Base-by-base conservation (phyloP, 2,888 invertebrate genomes). In the Apodemia zela region DNA sequence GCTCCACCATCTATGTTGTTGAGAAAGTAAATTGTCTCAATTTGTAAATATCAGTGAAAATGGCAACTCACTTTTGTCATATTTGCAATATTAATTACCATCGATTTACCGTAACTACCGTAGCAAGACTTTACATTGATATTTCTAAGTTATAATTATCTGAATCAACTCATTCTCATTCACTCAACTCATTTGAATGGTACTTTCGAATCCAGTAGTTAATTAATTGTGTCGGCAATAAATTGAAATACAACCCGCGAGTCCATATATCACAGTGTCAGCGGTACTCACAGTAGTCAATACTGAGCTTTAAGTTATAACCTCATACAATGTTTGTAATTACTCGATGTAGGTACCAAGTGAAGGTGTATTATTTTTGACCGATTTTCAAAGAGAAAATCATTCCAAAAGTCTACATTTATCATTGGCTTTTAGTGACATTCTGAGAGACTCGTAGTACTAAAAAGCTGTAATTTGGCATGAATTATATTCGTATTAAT, bases 191-290 rank as follows among this genome's bases (percentile, higher is more conserved):
- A 29, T 17, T 17, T 21, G 25, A 18, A 45, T 62, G 45, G 58
- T 47, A 47, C 62, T 47, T 58, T 58, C 47, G 62, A 60, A 51
- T 60, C 76, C 74, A 75, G 78, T 76, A 75, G 74, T 57, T 57
- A 78, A 79, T 75, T 76, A 75, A 76, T 76, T 79, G 74, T 71
- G 70, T 68, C 70, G 73, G 76, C 72, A 75, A 81, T 83, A 80
- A 80, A 82, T 81, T 73, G 68, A 73, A 72, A 73, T 69, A 72
- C 73, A 79, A 78, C 73, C 65, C 69, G 71, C 70, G 69, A 76
- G 71, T 69, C 71, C 76, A 80, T 83, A 79, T 75, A 79, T 80
- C 79, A 81, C 75, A 65, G 64, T 62, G 67, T 65, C 63, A 21
- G 59, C 68, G 67, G 69, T 67, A 74, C 70, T 72, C 74, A 45